Evolutionary conservation across 2,797 vertebrate species (phyloP), one percentile per base, ranked within the genome.

Genomic region (Neosilurus hyrtlii): DNA sequence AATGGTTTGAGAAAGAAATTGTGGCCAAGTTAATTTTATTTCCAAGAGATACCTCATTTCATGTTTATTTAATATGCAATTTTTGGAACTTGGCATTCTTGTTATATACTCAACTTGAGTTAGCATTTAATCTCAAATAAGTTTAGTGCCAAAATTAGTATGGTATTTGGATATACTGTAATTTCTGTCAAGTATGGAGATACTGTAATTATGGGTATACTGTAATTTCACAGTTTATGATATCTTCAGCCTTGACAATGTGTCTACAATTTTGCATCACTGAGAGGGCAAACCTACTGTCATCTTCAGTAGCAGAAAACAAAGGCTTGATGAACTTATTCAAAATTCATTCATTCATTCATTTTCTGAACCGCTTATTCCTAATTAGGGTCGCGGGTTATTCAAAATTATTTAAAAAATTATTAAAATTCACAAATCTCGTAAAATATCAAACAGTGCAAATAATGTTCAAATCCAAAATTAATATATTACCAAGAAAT

Each of bases 191-290:
- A 8, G 43, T 8, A 30, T 57, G 11, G 54, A 43, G 43, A 8
- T 26, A 30, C 26, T 57, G 30, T 70, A 80, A 68, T 43, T 80
- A 68, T 37, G 11, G 54, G 24, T 70, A 8, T 26, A 30, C 51
- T 57, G 30, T 59, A 80, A 68, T 57, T 51, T 68, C 22, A n/a
- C n/a, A 52, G 6, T 9, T 43, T 73, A 65, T 73, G 80, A 65
- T 30, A 72, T 59, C 59, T 82, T 59, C 15, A 22, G 43, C 26
- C 9, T 82, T 73, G 57, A 63, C 70, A 74, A 30, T 62, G 59
- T 52, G 43, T 82, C 43, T 52, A 18, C 57, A 74, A 63, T 83
- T 43, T 79, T 79, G 82, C 82, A 83, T 83, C 75, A 83, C 59
- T 75, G 72, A 57, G 14, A 63, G 43, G 52, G 30, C 16, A 71